Evolutionary conservation across 2,888 invertebrate species (phyloP), one percentile per base, ranked within the genome.

Genomic region (Malacosoma neustria): DNA sequence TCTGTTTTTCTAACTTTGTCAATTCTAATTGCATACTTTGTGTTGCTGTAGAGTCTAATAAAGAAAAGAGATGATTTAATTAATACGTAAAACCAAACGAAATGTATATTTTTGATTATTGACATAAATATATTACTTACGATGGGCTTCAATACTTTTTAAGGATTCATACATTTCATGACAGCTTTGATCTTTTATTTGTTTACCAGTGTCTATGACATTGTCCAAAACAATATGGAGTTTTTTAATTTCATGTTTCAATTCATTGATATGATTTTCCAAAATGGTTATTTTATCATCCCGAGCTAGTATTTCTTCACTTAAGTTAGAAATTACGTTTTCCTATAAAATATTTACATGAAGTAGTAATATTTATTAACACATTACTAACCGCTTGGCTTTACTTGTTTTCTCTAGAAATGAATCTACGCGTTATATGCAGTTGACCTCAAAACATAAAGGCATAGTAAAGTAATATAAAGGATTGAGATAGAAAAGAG

Each of bases 11-110:
- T 31, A 82, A 54, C 46, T 69, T 66, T 9, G 67, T 70, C 37
- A 81, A 33, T 49, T 82, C 85, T 48, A 71, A 64, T 61, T 72
- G 76, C 60, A 85, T 77, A 42, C 84, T 75, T 51, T 81, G 84
- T n/a, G 75, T 71, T 39, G 81, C 75, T 54, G 61, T 77, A 1
- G 84, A 80, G 49, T 84, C 85, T 85, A n/a, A 43, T 37, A 64
- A 37, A 46, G 38, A 34, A 34, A 36, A 34, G 14, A 34, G 39
- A n/a, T 33, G n/a, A 34, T 13, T 14, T 31, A 15, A 34, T 38
- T 38, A 11, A 30, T 9, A 14, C 6, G 30, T 30, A 6, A 9
- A 13, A 11, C 12, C 22, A 37, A 6, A 36, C 31, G 13, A 7
- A 30, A 32, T 32, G 11, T 11, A 13, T 3, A n/a, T 33, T 13